Percentiles rank a stretch among this genome's conserved stretches.
Conservation (phyloP, 2,113 vertebrate genomes). For the Miniopterus natalensis region DNA sequence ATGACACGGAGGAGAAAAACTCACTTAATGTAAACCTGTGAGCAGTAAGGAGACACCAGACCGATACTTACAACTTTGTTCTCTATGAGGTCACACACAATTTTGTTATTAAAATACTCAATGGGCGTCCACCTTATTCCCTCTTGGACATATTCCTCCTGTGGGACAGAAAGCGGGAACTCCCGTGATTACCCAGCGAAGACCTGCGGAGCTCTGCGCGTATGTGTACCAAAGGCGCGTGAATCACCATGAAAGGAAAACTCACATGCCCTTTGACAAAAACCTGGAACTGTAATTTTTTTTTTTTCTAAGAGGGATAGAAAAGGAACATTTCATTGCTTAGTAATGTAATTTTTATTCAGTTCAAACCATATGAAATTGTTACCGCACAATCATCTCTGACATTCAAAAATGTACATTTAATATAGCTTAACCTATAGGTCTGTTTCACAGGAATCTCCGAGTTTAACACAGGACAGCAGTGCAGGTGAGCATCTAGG, state of each 20-base stretch:
- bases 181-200: background rate
- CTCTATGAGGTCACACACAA: constrained; percentile 98
- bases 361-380: background rate
- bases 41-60: background rate
- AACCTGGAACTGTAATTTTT: background rate
- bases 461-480: background rate
- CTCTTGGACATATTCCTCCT: constrained; percentile 98
- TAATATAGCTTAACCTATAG: background rate
- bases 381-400: background rate
- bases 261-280: background rate
- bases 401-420: background rate
- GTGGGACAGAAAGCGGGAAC: constrained; percentile 65
- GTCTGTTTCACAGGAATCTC: background rate
- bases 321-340: constrained; percentile 6
- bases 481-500: background rate
- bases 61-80: constrained; percentile 93
- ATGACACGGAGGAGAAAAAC: background rate
- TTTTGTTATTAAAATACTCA: constrained; percentile 98
- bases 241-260: background rate
- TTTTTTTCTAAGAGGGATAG: background rate
- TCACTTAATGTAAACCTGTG: too few relatives aligned
- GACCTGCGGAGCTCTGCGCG: accelerated
- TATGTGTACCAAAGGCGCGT: background rate
- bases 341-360: background rate
- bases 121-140: constrained; percentile 96